These are phyloP conservation scores for Apostichopus californicus DNA, from an alignment of 35 echinoderm and acorn worm species.

Conservation along the genomic window DNA sequence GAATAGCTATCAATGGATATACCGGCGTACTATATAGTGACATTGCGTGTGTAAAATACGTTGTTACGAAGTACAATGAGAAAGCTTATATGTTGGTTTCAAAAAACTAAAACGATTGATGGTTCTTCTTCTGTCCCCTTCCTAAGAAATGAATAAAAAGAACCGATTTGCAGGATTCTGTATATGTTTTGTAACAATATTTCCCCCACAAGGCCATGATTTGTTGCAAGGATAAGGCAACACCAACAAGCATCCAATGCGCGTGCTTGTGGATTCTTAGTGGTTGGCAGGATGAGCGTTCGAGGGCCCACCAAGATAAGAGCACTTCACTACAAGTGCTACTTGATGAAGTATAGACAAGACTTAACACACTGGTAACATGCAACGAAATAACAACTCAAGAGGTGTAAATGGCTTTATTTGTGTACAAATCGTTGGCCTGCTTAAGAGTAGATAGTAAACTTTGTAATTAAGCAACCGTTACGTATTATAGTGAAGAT, in stretches of 20 bases:
- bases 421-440: conserved; percentile 41
- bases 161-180: no score
- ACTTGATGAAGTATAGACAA: conserved; percentile 49
- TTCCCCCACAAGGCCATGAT: no score
- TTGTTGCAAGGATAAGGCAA: no score
- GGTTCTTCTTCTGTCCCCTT: no score
- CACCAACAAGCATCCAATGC: background rate
- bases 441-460: background rate
- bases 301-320: conserved; percentile 39
- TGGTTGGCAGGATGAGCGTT: conserved; percentile 4
- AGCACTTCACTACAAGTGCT: conserved; percentile 55
- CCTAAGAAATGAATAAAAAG: no score
- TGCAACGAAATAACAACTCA: conserved; percentile 28
- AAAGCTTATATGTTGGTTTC: no score
- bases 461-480: background rate
- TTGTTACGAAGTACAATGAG: no score
- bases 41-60: no score
- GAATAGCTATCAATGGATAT: no score
- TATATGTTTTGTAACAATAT: no score
- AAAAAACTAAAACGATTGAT: no score
- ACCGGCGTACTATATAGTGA: no score
- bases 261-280: background rate
- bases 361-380: conserved; percentile 17
- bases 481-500: background rate
- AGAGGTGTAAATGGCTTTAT: conserved; percentile 37